Evolutionary conservation across 2,888 invertebrate genomes (phyloP), one percentile per base, ranked within the genome.

Genomic region (Limnephilus marmoratus): DNA sequence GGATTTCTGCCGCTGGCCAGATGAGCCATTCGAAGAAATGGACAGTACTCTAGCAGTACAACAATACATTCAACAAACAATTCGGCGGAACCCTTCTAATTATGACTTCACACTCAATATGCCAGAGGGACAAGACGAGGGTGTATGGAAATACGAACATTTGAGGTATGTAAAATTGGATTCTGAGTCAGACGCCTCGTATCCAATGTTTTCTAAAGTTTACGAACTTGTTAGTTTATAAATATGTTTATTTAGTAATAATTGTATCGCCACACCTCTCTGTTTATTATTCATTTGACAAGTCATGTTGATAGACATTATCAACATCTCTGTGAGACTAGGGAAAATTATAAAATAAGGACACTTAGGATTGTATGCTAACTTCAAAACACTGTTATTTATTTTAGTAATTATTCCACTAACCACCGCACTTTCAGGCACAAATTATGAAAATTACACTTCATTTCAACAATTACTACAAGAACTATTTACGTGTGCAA

Each of bases 101-200:
- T 98, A 99, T 93, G 99, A 99, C 94, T 97, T 98, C 92, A 99
- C 99, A 94, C 96, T 99, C 90, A 98, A 98, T 94, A 99, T 99
- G 96, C 99, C 99, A 2, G 99, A 99, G 94, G 98, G 98, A 34
- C 99, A 99, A 95, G 99, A 99, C 95, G 99, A 99, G 95, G 99
- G 99, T 81, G 99, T 99, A 89, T 99, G 99, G 99, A 99, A 99
- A 96, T 99, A 99, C 95, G 99, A 99, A 96, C 99, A 99, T 96
- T 97, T 99, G 93, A 97, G 98, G 98, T 98, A 95, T 53, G 31
- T 53, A 82, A 82, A 31, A 68, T 24, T 68, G n/a, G 2, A 68
- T 68, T 68, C n/a, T 1, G 9, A 68, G 24, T n/a, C 24, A 68
- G 68, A 68, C n/a, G 68, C 68, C 68, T n/a, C 68, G 5, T n/a